Evolutionary conservation across 92 coral and sea anemone species (phyloP).

Genomic region (Umimayanthus chanpuru): DNA sequence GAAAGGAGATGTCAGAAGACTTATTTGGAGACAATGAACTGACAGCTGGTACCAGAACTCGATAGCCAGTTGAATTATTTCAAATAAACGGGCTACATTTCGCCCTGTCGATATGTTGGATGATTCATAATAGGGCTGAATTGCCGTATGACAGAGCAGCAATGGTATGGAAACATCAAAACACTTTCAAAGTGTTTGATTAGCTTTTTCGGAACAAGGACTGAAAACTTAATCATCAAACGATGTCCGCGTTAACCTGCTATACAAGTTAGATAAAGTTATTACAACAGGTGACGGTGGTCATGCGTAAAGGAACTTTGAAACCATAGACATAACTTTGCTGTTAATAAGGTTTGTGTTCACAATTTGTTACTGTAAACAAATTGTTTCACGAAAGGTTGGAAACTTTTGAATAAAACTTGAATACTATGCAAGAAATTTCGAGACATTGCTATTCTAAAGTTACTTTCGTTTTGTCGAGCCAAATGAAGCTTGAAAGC

Average conservation of each 20-base stretch:
- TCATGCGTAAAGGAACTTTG: slow-evolving; percentile 27
- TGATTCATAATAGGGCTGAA: neutral
- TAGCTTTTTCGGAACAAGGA: neutral
- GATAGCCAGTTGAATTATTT: slow-evolving; percentile 1
- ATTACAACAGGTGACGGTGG: neutral
- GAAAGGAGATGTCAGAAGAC: neutral
- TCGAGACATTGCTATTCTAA: neutral
- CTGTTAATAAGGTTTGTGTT: neutral
- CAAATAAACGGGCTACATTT: neutral
- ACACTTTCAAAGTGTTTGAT: neutral
- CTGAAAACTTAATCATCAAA: neutral
- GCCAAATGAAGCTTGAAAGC: slow-evolving; percentile 17
- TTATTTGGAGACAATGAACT: slow-evolving; percentile 14
- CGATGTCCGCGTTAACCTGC: neutral
- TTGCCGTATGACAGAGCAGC: neutral
- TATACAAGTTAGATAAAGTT: neutral
- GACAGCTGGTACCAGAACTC: slow-evolving; percentile 35
- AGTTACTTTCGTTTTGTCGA: neutral
- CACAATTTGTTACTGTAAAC: neutral
- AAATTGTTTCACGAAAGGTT: neutral
- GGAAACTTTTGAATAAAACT: neutral
- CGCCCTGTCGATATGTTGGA: neutral
- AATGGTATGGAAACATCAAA: neutral
- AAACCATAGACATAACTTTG: neutral
- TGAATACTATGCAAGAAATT: neutral